Base-by-base conservation (phyloP, 2,888 invertebrate genomes). In the Brenthis ino region DNA sequence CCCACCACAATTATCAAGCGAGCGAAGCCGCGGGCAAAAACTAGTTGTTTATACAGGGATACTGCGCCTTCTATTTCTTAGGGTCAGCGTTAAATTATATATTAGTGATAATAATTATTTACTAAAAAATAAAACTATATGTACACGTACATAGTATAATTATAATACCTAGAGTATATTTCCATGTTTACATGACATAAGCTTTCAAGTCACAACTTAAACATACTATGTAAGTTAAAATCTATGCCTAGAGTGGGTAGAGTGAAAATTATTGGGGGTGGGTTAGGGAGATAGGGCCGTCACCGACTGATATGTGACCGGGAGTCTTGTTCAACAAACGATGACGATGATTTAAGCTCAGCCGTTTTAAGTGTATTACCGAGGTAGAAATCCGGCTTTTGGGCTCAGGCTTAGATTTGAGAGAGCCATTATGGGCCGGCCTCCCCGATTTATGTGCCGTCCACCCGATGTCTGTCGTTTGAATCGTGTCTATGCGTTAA, bases 251-350 rank as follows among this genome's bases (percentile, higher is more conserved):
- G 84, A 84, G 85, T 80, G 85, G 82, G 83, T 85, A 81, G 86
- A 81, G 83, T 82, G 86, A 88, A 90, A 90, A 91, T 91, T 88
- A 89, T 88, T 84, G 74, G 77, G 74, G 77, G 76, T 75, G 68
- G 64, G 76, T 57, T 14, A 58, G 72, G 72, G 65, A 60, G 66
- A 80, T 79, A 78, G 77, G 76, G 82, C 82, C 86, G 85, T 85
- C 88, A 85, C 84, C 83, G 82, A 79, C 88, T 92, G 92, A 92
- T 92, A 92, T 92, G 92, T 93, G 92, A 92, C 92, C 91, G 88
- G 91, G 90, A 91, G 91, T 92, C 92, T 92, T 93, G 92, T 91
- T 92, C 92, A 93, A 92, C 92, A 93, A 93, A 93, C 92, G 92
- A 89, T 92, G 92, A 93, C 92, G 92, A 93, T 93, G 92, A 92